A percentile compares a stretch with the other conserved stretches of the same genome.
Evolutionary conservation across 2,888 invertebrate genomes (phyloP).

Genomic region (Entomobrya proxima): DNA sequence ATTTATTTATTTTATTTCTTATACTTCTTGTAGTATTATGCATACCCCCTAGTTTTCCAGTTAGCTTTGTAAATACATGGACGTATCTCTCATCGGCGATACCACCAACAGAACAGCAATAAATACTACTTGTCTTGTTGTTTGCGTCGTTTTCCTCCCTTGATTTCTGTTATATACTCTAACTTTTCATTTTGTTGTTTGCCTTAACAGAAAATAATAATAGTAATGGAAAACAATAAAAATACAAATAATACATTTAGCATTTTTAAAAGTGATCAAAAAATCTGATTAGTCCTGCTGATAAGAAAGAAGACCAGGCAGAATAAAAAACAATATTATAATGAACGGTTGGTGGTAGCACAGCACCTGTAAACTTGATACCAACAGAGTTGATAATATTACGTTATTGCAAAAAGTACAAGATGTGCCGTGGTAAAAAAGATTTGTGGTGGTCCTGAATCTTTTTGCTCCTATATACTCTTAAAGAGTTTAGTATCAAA

Average conservation of each 20-base stretch:
- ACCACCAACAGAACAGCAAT: neutral
- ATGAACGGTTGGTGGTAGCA: slow-evolving; percentile 44
- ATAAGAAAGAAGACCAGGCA: slow-evolving; percentile 21
- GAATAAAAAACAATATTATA: slow-evolving; percentile 10
- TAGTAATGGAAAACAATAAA: slow-evolving; percentile 44
- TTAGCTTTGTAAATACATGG: neutral
- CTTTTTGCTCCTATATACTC: neutral
- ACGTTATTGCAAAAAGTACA: neutral
- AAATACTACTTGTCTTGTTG: slow-evolving; percentile 8
- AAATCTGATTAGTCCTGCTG: slow-evolving; percentile 35
- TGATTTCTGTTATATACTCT: neutral
- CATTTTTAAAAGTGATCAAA: slow-evolving; percentile 35
- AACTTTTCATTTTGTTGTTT: slow-evolving; percentile 22
- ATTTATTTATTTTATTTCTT: slow-evolving; percentile 33
- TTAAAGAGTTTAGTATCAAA: slow-evolving; percentile 16
- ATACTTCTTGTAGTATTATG: neutral
- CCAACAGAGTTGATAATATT: neutral
- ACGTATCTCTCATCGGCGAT: too few species aligned
- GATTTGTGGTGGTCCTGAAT: slow-evolving; percentile 15
- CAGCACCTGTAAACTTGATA: slow-evolving; percentile 5
- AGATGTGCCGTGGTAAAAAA: neutral
- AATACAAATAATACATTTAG: slow-evolving; percentile 45
- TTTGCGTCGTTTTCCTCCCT: neutral
- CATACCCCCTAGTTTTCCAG: slow-evolving; percentile 7
- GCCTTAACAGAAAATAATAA: slow-evolving; percentile 36